Evolutionary conservation across 1,140 invertebrate genomes (phyloP), one percentile per base, ranked within the genome.

Genomic region (Aphelinus atriplicis): DNA sequence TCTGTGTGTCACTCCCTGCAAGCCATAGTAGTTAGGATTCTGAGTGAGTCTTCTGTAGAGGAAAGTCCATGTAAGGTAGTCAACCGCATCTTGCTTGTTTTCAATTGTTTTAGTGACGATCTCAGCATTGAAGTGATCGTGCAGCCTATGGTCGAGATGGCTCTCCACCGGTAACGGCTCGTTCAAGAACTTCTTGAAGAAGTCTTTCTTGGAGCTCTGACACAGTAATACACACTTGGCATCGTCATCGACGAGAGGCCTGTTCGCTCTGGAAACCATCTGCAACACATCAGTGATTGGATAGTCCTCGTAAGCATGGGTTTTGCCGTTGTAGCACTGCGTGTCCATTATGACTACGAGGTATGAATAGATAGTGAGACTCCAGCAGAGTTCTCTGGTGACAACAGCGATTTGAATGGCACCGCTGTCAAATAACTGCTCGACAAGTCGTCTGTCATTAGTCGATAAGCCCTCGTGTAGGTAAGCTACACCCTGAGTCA

Each of bases 121-220:
- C 89, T 99, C 98, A 0, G 98, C 98, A 89, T 99, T 99, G 85
- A 99, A 98, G 88, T 99, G 98, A 90, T 99, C 98, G 86, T 99
- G 98, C 2, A 99, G 90, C 78, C 95, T 92, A 83, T 99, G 97
- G 89, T 99, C 97, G 79, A 99, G 88, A 88, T 99, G 97, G 78
- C 95, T 97, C 88, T 99, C 98, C n/a, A 99, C 94, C 1, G 98
- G 98, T 53, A 99, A 85, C 4, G 98, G 97, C 85, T 99, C 98
- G 85, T 97, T 98, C 9, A 99, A 89, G 84, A 99, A 98, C 86
- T 99, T 99, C 83, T 98, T 98, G 88, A 97, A 99, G 89, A 98
- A 99, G 80, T 99, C 97, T 89, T 99, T 99, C 86, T 99, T 99
- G 1, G 97, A 97, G 72, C 92, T 95, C 83, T 98, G 98, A 89